These are phyloP conservation scores for Tetrax tetrax DNA, from an alignment of 2,113 vertebrate species.

Conservation along the genomic window DNA sequence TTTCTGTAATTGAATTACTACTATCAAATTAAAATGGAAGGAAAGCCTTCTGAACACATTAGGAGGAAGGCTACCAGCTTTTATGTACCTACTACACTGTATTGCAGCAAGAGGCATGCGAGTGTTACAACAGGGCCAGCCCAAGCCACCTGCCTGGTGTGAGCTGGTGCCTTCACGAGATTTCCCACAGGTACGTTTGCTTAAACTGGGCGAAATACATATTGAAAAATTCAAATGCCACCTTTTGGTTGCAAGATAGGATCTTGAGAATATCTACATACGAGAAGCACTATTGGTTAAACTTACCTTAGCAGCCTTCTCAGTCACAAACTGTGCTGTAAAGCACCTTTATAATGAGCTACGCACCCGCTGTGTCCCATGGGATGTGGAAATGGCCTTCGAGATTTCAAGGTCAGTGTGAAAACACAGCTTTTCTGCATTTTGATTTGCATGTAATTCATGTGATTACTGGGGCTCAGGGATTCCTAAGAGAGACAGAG, in stretches of 20 bases:
- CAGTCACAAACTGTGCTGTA: background rate
- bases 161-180: background rate
- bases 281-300: background rate
- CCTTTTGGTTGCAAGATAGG: background rate
- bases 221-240: background rate
- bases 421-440: background rate
- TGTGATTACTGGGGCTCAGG: background rate
- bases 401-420: background rate
- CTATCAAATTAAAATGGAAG: background rate
- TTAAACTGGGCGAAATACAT: background rate
- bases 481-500: background rate
- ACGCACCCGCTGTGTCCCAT: background rate
- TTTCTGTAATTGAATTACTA: background rate
- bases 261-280: background rate
- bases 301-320: background rate
- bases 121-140: background rate
- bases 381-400: background rate
- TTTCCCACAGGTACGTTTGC: background rate
- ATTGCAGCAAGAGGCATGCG: background rate
- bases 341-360: background rate
- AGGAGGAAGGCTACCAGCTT: background rate
- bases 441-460: background rate
- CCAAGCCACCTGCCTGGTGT: background rate
- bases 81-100: background rate
- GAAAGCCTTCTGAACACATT: background rate